Evolutionary conservation across 2,113 vertebrate genomes (phyloP).

Genomic region (Otocyon megalotis): DNA sequence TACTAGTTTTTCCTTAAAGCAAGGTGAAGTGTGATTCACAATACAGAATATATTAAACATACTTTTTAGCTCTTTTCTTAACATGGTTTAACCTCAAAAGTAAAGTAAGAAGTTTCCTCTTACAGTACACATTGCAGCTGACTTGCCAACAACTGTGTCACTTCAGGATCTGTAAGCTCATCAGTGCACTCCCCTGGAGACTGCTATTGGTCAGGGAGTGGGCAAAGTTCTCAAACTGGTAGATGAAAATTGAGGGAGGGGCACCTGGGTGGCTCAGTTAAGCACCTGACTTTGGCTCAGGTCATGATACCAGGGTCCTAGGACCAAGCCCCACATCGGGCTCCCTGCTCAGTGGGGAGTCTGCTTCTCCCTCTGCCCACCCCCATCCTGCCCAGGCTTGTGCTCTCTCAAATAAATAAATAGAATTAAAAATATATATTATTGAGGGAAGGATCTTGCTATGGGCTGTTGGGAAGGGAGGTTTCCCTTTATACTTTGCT

Average conservation of each 20-base stretch:
- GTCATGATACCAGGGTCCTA: too few relatives aligned
- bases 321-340: too few relatives aligned
- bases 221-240: neutral
- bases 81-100: neutral
- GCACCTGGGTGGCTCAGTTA: neutral
- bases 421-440: too few relatives aligned
- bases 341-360: too few relatives aligned
- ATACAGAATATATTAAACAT: neutral
- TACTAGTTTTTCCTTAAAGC: slow-evolving; percentile 6
- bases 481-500: neutral
- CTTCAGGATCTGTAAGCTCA: neutral
- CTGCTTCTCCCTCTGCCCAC: neutral
- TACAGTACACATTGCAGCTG: neutral
- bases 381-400: too few relatives aligned
- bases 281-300: too few relatives aligned
- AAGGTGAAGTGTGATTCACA: slow-evolving; percentile 10
- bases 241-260: neutral
- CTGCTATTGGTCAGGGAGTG: neutral
- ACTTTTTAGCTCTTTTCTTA: neutral
- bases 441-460: neutral
- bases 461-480: neutral
- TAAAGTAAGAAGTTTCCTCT: neutral
- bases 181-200: neutral
- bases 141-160: too few relatives aligned
- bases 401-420: too few relatives aligned